Percentiles rank a stretch among this genome's conserved stretches.
phyloP scores from a whole-genome alignment of 1,140 invertebrate genomes.

The Macrocentrus cingulum region DNA sequence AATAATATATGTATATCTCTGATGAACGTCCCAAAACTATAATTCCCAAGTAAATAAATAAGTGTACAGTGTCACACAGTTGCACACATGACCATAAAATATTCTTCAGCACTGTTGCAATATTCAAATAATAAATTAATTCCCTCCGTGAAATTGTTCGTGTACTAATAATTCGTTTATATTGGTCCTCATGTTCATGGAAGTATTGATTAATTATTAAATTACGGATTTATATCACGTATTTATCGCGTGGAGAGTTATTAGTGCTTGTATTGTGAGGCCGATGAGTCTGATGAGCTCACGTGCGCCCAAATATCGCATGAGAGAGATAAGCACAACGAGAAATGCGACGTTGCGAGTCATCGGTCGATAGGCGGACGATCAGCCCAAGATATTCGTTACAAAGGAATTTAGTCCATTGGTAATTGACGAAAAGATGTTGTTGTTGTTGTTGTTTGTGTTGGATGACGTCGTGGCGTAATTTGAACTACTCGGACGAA shows the following conservation, averaged over 20 bases:
- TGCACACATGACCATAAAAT: too few relatives aligned
- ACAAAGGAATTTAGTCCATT: constrained; percentile 76
- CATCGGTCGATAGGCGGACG: constrained; percentile 25
- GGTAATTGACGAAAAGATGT: constrained; percentile 74
- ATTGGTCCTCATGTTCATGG: too few relatives aligned
- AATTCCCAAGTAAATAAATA: too few relatives aligned
- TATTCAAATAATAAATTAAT: too few relatives aligned
- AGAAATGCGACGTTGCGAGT: constrained; percentile 33
- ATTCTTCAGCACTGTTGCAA: too few relatives aligned
- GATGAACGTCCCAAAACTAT: too few relatives aligned
- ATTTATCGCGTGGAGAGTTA: not conserved
- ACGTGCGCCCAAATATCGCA: constrained; percentile 29
- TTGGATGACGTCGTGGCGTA: constrained; percentile 32
- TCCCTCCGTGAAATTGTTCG: too few relatives aligned
- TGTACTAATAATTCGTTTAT: too few relatives aligned
- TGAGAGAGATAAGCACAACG: constrained; percentile 33
- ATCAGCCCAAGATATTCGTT: constrained; percentile 73
- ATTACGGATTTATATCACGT: not conserved
- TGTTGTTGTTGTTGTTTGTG: constrained; percentile 59
- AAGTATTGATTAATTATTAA: too few relatives aligned
- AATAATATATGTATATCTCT: too few relatives aligned
- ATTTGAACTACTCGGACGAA: constrained; percentile 39
- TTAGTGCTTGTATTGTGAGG: not conserved
- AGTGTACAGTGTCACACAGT: too few relatives aligned
- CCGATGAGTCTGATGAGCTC: constrained; percentile 13